Percentiles rank a stretch among this genome's conserved stretches.
phyloP scores from a whole-genome alignment of 2,797 vertebrate species.

The Galaxias olidus region DNA sequence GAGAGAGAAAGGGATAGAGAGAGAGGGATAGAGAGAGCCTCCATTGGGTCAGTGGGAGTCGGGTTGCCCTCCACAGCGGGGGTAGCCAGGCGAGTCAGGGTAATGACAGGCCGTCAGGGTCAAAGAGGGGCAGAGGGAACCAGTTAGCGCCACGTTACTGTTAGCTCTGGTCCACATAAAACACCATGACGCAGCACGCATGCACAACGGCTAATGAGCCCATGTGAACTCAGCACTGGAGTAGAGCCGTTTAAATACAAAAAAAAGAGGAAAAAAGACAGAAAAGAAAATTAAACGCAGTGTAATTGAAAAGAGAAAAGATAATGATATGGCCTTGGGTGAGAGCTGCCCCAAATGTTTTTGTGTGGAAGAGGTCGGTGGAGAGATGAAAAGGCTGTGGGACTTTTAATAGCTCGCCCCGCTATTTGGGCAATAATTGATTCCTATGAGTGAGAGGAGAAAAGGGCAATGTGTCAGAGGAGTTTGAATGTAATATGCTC shows the following conservation, averaged over 20 bases:
- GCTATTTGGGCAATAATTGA: not conserved
- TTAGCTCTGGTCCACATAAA: not conserved
- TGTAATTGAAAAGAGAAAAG: constrained; percentile 10
- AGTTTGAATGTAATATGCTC: not conserved
- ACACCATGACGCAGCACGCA: not conserved
- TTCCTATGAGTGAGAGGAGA: not conserved
- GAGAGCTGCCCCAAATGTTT: not conserved
- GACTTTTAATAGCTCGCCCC: not conserved
- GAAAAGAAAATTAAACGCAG: not conserved
- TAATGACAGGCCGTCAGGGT: constrained; percentile 11
- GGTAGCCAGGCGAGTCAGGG: constrained; percentile 4
- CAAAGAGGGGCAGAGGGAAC: constrained; percentile 2
- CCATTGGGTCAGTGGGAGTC: not conserved
- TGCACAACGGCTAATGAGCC: not conserved
- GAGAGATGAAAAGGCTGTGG: not conserved
- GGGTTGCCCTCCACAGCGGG: constrained; percentile 12
- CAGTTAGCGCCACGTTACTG: not conserved
- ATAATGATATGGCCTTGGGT: constrained; percentile 5
- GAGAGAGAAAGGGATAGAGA: not conserved
- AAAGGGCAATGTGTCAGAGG: not conserved
- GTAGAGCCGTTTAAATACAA: not conserved
- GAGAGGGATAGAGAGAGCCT: not conserved
- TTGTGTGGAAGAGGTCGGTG: not conserved
- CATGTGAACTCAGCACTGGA: not conserved
- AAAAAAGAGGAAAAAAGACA: no score